Evolutionary conservation across 2,113 vertebrate species (phyloP).

Genomic region (Myrmecobius fasciatus): DNA sequence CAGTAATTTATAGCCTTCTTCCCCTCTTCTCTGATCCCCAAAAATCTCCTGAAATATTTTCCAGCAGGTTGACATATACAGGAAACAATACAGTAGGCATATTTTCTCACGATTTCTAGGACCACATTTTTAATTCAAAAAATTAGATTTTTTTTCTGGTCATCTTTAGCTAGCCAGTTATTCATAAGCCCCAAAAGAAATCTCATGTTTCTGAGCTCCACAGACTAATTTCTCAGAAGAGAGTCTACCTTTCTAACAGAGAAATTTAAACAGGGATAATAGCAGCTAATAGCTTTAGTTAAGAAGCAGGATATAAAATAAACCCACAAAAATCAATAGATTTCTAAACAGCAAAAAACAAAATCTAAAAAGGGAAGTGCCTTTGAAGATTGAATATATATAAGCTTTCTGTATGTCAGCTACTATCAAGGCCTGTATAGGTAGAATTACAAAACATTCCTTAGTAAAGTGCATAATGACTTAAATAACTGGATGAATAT

Average conservation of each 20-base stretch:
- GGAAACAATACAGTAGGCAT: not conserved
- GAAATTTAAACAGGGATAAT: constrained; percentile 15
- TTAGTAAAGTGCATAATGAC: not conserved
- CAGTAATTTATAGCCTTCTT: not conserved
- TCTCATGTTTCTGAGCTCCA: not conserved
- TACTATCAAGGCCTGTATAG: not conserved
- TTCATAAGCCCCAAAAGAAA: not conserved
- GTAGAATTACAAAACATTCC: not conserved
- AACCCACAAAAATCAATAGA: not conserved
- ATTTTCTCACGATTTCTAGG: not conserved
- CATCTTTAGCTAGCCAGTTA: not conserved
- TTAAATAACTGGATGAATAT: not conserved
- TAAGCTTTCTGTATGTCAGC: not conserved
- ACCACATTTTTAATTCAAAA: constrained; percentile 16
- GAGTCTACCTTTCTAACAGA: constrained; percentile 13
- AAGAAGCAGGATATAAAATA: not conserved
- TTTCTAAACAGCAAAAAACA: not conserved
- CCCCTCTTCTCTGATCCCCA: not conserved
- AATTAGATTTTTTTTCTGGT: not conserved
- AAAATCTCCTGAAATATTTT: not conserved
- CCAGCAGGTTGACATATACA: not conserved
- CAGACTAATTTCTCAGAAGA: not conserved
- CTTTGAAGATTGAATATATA: not conserved
- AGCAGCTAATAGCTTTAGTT: not conserved
- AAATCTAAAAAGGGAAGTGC: not conserved